Base-by-base conservation (phyloP, 2,888 invertebrate genomes). In the Frankliniella intonsa region DNA sequence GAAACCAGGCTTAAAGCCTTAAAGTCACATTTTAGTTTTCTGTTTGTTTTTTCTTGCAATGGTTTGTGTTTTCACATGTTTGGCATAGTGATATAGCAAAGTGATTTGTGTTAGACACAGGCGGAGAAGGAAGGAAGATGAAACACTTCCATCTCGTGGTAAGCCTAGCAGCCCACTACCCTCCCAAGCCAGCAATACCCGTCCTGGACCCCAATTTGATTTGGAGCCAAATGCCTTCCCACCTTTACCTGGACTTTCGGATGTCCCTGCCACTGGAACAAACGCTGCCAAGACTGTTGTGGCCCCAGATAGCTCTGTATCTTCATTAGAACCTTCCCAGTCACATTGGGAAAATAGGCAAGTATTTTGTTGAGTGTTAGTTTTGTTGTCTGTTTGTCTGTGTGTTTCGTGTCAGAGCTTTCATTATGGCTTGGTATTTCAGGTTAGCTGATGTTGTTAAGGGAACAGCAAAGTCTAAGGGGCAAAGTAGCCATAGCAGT, bases 361-460 rank as follows among this genome's bases (percentile, higher is more conserved):
- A 83, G 82, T 83, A 19, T n/a, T 80, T 80, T 76, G 9, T 8
- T 25, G 22, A 81, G 80, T 80, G 17, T 2, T 50, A 8, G 55
- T 81, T 81, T 69, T 27, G 76, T 69, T 27, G 76, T 69, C 38
- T 55, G 51, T 69, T 25, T 50, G 69, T 65, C 27, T 81, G 81
- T 81, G 81, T 69, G 81, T 25, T 25, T 80, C 12, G 55, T 55
- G 55, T 38, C 69, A 62, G 80, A 76, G 55, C 81, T 27, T 38
- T 82, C 38, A 25, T 81, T 27, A 25, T 50, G 51, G 50, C 22
- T 81, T 81, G 27, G 82, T 81, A 69, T 82, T 82, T 27, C 87
- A 92, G 94, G 87, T 90, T 94, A 86, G 92, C 94, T 17, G 95
- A 95, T 87, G 94, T 95, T 80, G 94, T 95, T 81, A 94, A 94